Base-by-base conservation (phyloP, 1,140 invertebrate genomes). In the Drosophila ohnishii region DNA sequence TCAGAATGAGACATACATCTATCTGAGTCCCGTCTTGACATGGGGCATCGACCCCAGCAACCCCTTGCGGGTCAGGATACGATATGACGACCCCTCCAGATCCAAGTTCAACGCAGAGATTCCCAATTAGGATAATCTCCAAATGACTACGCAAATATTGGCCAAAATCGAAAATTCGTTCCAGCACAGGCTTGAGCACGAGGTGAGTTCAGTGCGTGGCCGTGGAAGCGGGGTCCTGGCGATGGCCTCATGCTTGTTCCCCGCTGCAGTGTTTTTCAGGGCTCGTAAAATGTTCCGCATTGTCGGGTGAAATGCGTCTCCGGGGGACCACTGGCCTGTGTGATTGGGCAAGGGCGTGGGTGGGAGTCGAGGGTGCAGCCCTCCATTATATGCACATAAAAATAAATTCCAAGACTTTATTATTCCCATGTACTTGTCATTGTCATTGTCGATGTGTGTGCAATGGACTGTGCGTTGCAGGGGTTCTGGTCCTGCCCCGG, bases 101-200 rank as follows among this genome's bases (percentile, higher is more conserved):
- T n/a, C 13, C 19, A 0, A 70, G 48, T 45, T 64, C 44, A 53
- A 55, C 50, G 75, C 78, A 63, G 75, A 90, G 87, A 90, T 90
- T 90, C 88, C 78, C 88, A 90, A 90, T 90, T 90, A 88, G 87
- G 88, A 90, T 90, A 90, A 90, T 90, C 88, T 90, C 66, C 67
- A 70, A 90, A 85, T 90, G 87, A 84, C 88, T 90, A 87, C 75
- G 80, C 84, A 90, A 90, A 90, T 90, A 90, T 90, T 90, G 83
- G 75, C 85, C 62, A 80, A 88, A 88, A 84, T 88, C 66, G 85
- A 80, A 88, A 88, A 88, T 88, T 88, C 77, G 84, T 57, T 78
- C 57, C 80, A 66, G 69, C 72, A 64, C 57, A 58, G 63, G 59
- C 34, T 83, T 62, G 59, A 73, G 53, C 66, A 64, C 80, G 65